Evolutionary conservation across 2,888 invertebrate species (phyloP), one percentile per base, ranked within the genome.

Genomic region (Therioaphis trifolii): DNA sequence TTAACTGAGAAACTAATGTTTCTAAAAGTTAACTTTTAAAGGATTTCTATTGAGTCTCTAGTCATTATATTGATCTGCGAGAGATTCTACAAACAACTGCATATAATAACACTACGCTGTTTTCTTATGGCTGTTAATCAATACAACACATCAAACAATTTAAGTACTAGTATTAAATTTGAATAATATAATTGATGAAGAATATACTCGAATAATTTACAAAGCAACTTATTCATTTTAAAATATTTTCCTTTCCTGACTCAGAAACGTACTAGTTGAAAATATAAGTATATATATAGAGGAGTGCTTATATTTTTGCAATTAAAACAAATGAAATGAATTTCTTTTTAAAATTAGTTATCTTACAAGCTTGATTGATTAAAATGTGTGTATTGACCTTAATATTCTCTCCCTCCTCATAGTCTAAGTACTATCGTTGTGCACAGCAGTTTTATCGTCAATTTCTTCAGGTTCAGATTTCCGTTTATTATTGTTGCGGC

Each of bases 401-500:
- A 61, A 61, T 61, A 69, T 69, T 40, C n/a, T 24, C 18, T 29
- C 46, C 66, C 21, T 9, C 52, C 12, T 35, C 18, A 18, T 27
- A 58, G 11, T 40, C 52, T 29, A 21, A 77, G 49, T 68, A 52
- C 68, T 35, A 71, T 71, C 71, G 63, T 24, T 52, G 66, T 18
- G 29, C 79, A 58, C 79, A 72, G 61, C 80, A 49, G 82, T 72
- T 72, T 82, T 82, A 82, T 82, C 82, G 72, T 72, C 63, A 52
- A 72, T 82, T 80, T 72, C 71, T 71, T 58, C 80, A 80, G 80
- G 80, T 80, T 80, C 80, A 46, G 82, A 61, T 82, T 61, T 74
- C 72, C 72, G 82, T 82, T 82, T 82, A 74, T 82, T 82, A 82
- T 82, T 82, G 82, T 82, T 82, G 46, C 72, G 72, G 72, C 82